Evolutionary conservation across 2,797 vertebrate species (phyloP).

Genomic region (Percopsis omiscomaycus): DNA sequence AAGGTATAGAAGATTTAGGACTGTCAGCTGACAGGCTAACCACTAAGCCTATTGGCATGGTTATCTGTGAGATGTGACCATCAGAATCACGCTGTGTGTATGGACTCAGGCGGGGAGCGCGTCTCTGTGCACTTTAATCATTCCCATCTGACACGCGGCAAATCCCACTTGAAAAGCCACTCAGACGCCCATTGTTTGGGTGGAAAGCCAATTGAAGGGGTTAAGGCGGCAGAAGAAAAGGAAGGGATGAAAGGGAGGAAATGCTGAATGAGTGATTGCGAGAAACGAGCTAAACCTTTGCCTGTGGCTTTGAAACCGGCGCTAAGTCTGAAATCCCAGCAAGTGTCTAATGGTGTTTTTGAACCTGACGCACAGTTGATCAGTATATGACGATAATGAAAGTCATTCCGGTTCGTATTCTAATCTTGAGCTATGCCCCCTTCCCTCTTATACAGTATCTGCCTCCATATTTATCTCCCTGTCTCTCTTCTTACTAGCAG

Average conservation of each 20-base stretch:
- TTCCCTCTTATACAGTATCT: too few species aligned
- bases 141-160: conserved; percentile 64
- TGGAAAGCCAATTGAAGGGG: conserved; percentile 54
- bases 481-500: too few species aligned
- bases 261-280: conserved; percentile 40
- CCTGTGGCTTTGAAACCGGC: not conserved
- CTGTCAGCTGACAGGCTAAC: conserved; percentile 48
- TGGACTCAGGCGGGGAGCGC: not conserved
- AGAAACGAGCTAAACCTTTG: conserved; percentile 21
- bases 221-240: conserved; percentile 47
- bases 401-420: too few species aligned
- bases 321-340: not conserved
- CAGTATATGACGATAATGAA: too few species aligned
- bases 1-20: conserved; percentile 25
- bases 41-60: conserved; percentile 39
- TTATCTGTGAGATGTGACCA: conserved; percentile 46
- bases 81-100: conserved; percentile 9
- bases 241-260: conserved; percentile 26
- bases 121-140: conserved; percentile 50
- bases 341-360: not conserved
- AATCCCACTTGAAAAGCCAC: conserved; percentile 65
- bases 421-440: too few species aligned
- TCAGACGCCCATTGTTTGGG: conserved; percentile 62
- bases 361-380: not conserved
- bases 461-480: too few species aligned